A percentile compares a stretch with the other conserved stretches of the same genome.
Conservation (phyloP, 2,113 vertebrate species). For the Oryzias curvinotus region DNA sequence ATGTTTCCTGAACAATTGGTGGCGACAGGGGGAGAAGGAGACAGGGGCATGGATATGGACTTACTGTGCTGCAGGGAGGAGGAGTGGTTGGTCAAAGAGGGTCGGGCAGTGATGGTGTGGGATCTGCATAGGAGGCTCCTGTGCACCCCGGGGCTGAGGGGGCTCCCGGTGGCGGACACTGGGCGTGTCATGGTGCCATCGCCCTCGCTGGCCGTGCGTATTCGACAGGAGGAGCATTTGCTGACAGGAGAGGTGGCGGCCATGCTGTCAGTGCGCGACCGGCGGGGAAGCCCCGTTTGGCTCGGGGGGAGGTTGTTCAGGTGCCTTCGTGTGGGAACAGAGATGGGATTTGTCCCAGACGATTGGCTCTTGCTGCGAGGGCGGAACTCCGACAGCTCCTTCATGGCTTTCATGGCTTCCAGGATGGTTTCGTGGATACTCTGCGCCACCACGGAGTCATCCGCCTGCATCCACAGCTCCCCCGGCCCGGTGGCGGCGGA, state of each 20-base stretch:
- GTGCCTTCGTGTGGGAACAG: slow-evolving; percentile 81
- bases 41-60: slow-evolving; percentile 91
- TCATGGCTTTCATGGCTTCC: slow-evolving; percentile 97
- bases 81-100: slow-evolving; percentile 72
- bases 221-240: slow-evolving; percentile 79
- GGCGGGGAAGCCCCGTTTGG: slow-evolving; percentile 82
- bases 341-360: slow-evolving; percentile 82
- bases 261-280: slow-evolving; percentile 84
- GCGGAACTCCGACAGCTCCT: slow-evolving; percentile 94
- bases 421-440: slow-evolving; percentile 97
- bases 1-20: slow-evolving; percentile 80
- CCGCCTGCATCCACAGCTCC: slow-evolving; percentile 98
- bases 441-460: slow-evolving; percentile 97
- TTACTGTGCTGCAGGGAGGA: slow-evolving; percentile 86
- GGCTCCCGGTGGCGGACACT: slow-evolving; percentile 84
- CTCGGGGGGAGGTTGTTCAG: slow-evolving; percentile 83
- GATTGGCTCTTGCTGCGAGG: slow-evolving; percentile 98
- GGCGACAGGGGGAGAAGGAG: slow-evolving; percentile 83
- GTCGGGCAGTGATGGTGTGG: slow-evolving; percentile 80
- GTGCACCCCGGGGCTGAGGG: slow-evolving; percentile 84
- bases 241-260: slow-evolving; percentile 75
- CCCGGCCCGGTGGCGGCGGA: slow-evolving; percentile 95
- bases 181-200: slow-evolving; percentile 81
- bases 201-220: slow-evolving; percentile 86
- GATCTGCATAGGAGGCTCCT: slow-evolving; percentile 86